These are phyloP conservation scores for Arrhamphus sclerolepis DNA, from an alignment of 2,797 vertebrate genomes.

Conservation along the genomic window DNA sequence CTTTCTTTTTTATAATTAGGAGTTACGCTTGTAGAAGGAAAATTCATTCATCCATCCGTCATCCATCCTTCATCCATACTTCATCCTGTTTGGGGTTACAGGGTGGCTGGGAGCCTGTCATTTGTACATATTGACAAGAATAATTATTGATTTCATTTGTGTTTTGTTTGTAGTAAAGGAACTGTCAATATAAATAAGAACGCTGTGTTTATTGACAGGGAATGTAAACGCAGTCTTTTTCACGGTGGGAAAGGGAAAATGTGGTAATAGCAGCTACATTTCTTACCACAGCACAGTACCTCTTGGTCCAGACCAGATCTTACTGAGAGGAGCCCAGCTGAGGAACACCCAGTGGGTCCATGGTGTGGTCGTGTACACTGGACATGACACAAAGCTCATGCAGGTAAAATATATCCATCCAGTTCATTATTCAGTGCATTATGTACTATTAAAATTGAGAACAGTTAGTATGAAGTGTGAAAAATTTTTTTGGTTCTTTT, in stretches of 20 bases:
- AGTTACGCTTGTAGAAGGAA: too few species aligned
- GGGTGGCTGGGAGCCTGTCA: too few species aligned
- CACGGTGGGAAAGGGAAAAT: too few species aligned
- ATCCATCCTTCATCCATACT: too few species aligned
- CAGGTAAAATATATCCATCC: constrained; percentile 81
- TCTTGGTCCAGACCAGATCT: constrained; percentile 95
- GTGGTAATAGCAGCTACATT: constrained; percentile 4
- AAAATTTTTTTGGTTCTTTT: background rate
- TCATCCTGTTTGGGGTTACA: too few species aligned
- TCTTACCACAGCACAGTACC: constrained; percentile 85
- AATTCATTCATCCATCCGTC: too few species aligned
- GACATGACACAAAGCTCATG: constrained; percentile 99
- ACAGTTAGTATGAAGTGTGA: background rate
- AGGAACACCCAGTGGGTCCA: constrained; percentile 99
- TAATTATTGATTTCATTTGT: background rate
- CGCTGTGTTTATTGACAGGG: background rate
- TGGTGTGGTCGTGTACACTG: constrained; percentile 97
- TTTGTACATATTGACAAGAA: background rate
- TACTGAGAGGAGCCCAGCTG: constrained; percentile 95
- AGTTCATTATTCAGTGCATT: background rate
- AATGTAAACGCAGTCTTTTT: background rate
- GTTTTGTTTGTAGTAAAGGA: background rate
- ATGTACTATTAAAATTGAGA: background rate
- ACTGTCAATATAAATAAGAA: too few species aligned
- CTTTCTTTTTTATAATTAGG: too few species aligned